These are phyloP conservation scores for Bombus vancouverensis DNA, from an alignment of 1,140 invertebrate genomes.

Conservation along the genomic window DNA sequence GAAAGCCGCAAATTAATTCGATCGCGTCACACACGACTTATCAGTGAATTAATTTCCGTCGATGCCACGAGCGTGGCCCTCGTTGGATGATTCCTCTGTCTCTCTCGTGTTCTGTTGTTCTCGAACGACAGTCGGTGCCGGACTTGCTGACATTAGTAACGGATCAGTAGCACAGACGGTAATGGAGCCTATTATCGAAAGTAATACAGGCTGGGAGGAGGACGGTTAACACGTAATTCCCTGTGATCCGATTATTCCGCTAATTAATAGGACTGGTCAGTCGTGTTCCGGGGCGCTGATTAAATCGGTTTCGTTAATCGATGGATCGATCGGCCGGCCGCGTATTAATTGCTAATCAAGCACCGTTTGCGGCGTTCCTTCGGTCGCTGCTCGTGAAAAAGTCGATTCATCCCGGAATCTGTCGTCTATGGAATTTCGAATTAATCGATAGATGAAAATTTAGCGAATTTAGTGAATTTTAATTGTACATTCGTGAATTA, in stretches of 20 bases:
- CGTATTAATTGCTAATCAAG: constrained; percentile 66
- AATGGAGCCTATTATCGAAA: constrained; percentile 65
- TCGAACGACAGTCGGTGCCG: constrained; percentile 22
- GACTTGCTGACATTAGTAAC: constrained; percentile 58
- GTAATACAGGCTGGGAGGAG: constrained; percentile 57
- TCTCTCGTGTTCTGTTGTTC: constrained; percentile 19
- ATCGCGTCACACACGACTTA: constrained; percentile 49
- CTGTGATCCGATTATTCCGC: constrained; percentile 68
- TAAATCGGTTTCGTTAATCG: constrained; percentile 68
- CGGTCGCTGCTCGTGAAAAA: neutral
- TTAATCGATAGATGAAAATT: neutral
- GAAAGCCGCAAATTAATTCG: constrained; percentile 37
- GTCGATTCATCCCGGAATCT: neutral
- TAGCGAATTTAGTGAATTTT: neutral
- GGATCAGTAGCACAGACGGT: constrained; percentile 60
- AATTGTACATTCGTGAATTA: neutral
- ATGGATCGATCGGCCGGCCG: constrained; percentile 43
- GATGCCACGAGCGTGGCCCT: neutral
- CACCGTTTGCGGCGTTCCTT: neutral
- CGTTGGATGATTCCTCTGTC: neutral
- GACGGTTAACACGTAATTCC: constrained; percentile 63
- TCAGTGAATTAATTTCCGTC: constrained; percentile 50
- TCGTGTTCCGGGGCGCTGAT: constrained; percentile 59
- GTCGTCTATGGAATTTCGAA: neutral
- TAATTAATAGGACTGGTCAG: constrained; percentile 66